These are phyloP conservation scores for Thera obeliscata DNA, from an alignment of 2,888 invertebrate genomes.

Conservation along the genomic window DNA sequence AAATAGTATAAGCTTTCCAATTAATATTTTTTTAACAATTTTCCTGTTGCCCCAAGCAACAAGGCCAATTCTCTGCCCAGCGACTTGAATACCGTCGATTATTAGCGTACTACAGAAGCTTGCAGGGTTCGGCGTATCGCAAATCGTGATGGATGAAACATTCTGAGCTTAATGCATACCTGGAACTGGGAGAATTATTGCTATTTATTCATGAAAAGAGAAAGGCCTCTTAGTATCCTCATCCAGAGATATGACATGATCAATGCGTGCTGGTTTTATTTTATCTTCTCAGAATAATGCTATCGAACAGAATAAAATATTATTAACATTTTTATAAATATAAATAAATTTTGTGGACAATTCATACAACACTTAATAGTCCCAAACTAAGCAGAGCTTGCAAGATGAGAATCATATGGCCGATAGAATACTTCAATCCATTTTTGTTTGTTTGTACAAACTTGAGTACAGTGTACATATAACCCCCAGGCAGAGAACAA, in stretches of 20 bases:
- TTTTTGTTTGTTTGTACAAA: too few species aligned
- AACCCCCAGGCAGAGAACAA: too few species aligned
- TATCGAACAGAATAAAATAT: too few species aligned
- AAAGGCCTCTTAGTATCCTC: not conserved
- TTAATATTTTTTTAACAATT: not conserved
- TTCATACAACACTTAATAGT: too few species aligned
- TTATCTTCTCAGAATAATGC: too few species aligned
- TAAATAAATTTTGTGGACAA: too few species aligned
- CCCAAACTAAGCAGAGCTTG: too few species aligned
- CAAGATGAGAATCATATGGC: too few species aligned
- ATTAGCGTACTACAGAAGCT: conserved; percentile 24
- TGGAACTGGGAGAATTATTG: conserved; percentile 4
- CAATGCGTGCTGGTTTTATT: too few species aligned
- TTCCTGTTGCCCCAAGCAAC: not conserved
- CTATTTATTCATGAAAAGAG: not conserved
- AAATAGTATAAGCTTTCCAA: not conserved
- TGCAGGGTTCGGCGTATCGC: conserved; percentile 10
- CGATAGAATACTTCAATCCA: too few species aligned
- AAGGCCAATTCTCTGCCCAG: conserved; percentile 8
- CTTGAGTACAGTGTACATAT: too few species aligned
- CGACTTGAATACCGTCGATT: conserved; percentile 8
- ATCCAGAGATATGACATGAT: not conserved
- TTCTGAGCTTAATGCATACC: not conserved
- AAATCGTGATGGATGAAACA: conserved; percentile 13
- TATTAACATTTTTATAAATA: too few species aligned